phyloP scores from a whole-genome alignment of 1,140 invertebrate species.

The Heliconius melpomene region DNA sequence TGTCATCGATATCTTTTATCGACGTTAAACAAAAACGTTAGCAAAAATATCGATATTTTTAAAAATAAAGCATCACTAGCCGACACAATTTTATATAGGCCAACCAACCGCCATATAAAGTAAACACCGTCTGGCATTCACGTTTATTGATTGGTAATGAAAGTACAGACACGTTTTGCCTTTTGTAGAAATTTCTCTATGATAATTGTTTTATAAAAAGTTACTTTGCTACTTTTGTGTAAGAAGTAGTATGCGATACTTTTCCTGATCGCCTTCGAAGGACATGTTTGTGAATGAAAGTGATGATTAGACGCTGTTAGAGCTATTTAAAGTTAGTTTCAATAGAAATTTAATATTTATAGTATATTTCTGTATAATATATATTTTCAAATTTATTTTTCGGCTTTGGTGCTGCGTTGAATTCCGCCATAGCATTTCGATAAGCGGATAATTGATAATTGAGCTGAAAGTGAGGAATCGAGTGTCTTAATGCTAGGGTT shows the following conservation, averaged over 20 bases:
- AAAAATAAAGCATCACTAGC: slow-evolving; percentile 31
- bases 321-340: not conserved
- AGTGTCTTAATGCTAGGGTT: no score
- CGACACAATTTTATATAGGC: slow-evolving; percentile 37
- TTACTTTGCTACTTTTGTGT: not conserved
- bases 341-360: not conserved
- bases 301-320: not conserved
- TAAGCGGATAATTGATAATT: no score
- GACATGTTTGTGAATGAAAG: not conserved
- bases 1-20: not conserved
- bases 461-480: no score
- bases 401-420: no score
- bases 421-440: no score
- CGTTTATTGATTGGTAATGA: slow-evolving; percentile 46
- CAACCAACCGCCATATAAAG: slow-evolving; percentile 36
- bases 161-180: slow-evolving; percentile 38
- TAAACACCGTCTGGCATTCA: slow-evolving; percentile 37
- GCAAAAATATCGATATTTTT: slow-evolving; percentile 18
- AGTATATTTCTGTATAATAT: not conserved
- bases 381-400: no score
- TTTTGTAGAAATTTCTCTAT: slow-evolving; percentile 34
- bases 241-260: slow-evolving; percentile 17
- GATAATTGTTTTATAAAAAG: slow-evolving; percentile 34
- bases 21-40: not conserved
- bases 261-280: slow-evolving; percentile 16